Conservation (phyloP, 2,888 invertebrate species). For the Carpatolechia fugitivella region DNA sequence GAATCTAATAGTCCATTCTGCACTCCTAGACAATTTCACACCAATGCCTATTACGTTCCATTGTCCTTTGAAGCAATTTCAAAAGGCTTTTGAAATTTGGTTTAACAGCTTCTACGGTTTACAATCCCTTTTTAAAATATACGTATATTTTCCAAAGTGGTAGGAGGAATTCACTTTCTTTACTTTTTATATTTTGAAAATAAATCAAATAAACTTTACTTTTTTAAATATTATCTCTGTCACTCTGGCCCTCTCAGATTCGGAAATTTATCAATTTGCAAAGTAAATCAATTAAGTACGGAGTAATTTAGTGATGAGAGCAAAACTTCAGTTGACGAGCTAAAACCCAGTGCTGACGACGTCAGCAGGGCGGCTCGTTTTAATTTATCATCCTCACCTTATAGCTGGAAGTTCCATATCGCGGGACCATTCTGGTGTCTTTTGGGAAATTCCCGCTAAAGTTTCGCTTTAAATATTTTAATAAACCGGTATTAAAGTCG, state of each 20-base stretch:
- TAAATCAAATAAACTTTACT: too few relatives aligned
- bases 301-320: constrained; percentile 27
- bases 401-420: constrained; percentile 57
- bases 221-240: too few relatives aligned
- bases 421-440: constrained; percentile 65
- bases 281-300: constrained; percentile 12
- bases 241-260: too few relatives aligned
- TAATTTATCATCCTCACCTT: constrained; percentile 69
- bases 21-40: constrained; percentile 46
- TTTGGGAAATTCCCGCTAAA: constrained; percentile 74
- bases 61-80: background rate
- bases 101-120: background rate
- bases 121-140: background rate
- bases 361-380: constrained; percentile 46
- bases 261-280: constrained; percentile 14
- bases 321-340: constrained; percentile 22
- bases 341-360: constrained; percentile 27
- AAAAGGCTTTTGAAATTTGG: background rate
- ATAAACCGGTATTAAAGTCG: constrained; percentile 76
- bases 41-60: constrained; percentile 38
- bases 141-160: too few relatives aligned
- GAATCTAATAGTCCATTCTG: constrained; percentile 55
- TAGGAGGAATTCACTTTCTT: too few relatives aligned
- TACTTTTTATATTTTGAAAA: too few relatives aligned
- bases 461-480: constrained; percentile 77